These are phyloP conservation scores for Glaucidium brasilianum DNA, from an alignment of 2,113 vertebrate species.

Conservation along the genomic window DNA sequence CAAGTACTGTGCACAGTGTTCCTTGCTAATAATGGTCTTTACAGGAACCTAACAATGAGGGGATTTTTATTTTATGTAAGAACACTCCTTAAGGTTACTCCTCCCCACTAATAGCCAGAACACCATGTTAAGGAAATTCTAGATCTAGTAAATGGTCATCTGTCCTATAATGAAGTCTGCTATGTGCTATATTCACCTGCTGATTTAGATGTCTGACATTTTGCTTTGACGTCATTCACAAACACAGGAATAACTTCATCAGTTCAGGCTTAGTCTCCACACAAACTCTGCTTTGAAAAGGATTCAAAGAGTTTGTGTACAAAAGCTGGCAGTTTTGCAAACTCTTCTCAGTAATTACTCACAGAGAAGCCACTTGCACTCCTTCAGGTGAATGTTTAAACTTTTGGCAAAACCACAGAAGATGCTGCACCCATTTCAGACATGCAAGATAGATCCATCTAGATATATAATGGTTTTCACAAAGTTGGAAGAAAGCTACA, in stretches of 20 bases:
- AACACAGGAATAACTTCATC: background rate
- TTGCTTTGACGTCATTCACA: constrained; percentile 14
- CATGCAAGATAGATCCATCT: background rate
- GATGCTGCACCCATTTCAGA: background rate
- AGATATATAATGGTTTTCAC: background rate
- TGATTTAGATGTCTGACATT: constrained; percentile 8
- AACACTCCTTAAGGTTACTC: background rate
- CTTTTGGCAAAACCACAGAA: background rate
- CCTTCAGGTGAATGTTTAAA: background rate
- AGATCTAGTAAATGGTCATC: background rate
- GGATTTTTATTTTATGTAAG: background rate
- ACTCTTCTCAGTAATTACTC: background rate
- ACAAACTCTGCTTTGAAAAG: background rate
- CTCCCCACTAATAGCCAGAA: background rate
- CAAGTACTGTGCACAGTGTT: background rate
- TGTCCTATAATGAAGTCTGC: background rate
- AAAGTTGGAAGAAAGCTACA: background rate
- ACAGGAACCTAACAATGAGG: background rate
- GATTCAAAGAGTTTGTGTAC: background rate
- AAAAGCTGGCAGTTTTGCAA: background rate
- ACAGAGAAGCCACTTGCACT: background rate
- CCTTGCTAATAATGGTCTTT: background rate
- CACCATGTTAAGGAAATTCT: background rate
- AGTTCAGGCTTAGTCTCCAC: background rate
- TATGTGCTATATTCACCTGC: background rate